Evolutionary conservation across 2,888 invertebrate species (phyloP), one percentile per base, ranked within the genome.

Genomic region (Mesorhabditis belari): DNA sequence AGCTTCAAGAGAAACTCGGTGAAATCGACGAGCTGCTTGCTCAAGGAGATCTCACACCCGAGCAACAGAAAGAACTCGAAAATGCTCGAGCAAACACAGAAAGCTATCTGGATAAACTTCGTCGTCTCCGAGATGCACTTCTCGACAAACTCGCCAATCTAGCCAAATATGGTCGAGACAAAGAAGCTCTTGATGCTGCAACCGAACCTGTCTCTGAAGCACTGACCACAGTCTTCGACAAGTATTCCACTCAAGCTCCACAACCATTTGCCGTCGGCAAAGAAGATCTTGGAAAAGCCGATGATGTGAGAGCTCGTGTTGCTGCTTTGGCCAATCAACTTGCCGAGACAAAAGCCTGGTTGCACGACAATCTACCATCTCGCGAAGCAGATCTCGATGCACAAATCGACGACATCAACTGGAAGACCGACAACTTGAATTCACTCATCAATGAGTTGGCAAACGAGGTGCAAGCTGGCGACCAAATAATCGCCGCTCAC

Each of bases 151-250:
- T 35, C 12, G 44, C 44, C 44, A 35, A 35, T 35, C 44, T 35
- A 9, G n/a, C 44, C 44, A 35, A 35, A n/a, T 35, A 35, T n/a
- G 55, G 49, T n/a, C 27, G 49, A 9, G 28, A 53, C 26, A 49
- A 60, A 35, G 49, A 55, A 23, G 55, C 49, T 12, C 60, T 60
- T 23, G 60, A 60, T 2, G 26, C 44, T 28, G 60, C 44, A 19
- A 49, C 55, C 24, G 55, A 60, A 19, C 26, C 27, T 24, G 26
- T 57, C 27, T 49, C 44, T 27, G 49, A 49, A 27, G 57, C 35
- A 25, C 57, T 57, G 24, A 49, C 44, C 4, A 24, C 49, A 12
- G 49, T 26, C 25, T 49, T 35, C n/a, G 44, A 35, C 44, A 35
- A 35, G 44, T 35, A 35, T 35, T 9, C 44, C 44, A 35, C 12